phyloP scores from a whole-genome alignment of 2,888 invertebrate genomes.

The Helicoverpa assulta region DNA sequence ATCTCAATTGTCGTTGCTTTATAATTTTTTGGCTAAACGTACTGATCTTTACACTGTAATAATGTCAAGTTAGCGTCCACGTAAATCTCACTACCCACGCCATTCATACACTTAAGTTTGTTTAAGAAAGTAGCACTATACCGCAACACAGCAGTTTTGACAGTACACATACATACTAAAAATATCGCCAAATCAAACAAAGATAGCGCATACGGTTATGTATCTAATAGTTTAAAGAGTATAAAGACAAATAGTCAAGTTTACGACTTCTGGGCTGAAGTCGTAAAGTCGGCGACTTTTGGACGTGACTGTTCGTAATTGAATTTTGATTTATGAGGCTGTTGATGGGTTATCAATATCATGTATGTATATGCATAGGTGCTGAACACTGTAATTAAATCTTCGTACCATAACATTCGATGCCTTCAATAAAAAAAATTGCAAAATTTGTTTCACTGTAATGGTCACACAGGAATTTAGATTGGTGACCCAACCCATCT shows the following conservation, averaged over 20 bases:
- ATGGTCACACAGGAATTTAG: neutral
- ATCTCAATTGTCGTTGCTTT: no score
- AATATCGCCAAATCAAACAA: conserved; percentile 25
- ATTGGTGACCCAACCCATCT: neutral
- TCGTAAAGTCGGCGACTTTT: conserved; percentile 30
- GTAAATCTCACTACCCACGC: conserved; percentile 20
- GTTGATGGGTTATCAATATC: neutral
- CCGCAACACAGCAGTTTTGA: conserved; percentile 21
- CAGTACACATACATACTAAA: conserved; percentile 13
- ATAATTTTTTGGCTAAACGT: no score
- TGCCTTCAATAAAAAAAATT: no score
- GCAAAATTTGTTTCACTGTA: no score
- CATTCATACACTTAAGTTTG: conserved; percentile 3
- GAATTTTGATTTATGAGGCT: neutral
- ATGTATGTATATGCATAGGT: no score
- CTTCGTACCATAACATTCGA: no score
- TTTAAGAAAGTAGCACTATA: conserved; percentile 40
- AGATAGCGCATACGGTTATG: conserved; percentile 15
- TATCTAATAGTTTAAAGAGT: conserved; percentile 23
- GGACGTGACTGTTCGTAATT: conserved; percentile 23
- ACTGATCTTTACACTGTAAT: neutral
- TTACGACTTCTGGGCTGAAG: conserved; percentile 48
- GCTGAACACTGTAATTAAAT: no score
- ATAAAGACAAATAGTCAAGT: conserved; percentile 26
- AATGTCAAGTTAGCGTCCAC: neutral